Evolutionary conservation across 2,797 vertebrate species (phyloP), one percentile per base, ranked within the genome.

Genomic region (Lithobates pipiens): DNA sequence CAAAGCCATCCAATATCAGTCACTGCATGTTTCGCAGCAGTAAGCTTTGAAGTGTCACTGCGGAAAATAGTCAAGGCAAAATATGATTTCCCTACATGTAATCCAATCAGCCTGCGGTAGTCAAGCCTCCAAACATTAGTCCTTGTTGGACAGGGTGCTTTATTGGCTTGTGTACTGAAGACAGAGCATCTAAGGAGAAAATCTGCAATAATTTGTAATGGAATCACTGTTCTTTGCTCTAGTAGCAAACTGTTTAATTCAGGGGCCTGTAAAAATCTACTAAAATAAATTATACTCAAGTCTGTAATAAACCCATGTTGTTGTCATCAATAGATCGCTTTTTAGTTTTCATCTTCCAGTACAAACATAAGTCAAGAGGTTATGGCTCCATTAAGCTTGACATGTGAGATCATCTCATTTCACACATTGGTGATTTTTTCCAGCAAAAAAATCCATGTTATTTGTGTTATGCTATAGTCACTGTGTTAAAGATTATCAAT

Each of bases 321-420:
- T 54, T 67, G 46, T 80, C 80, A 86, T 77, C 77, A 77, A 86
- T 88, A 85, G 70, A 71, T 74, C 84, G 86, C 68, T 10, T 81
- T n/a, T 77, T 42, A 78, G 80, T 69, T 63, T 65, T 70, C 83
- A 76, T 63, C 83, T 84, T 27, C 32, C 23, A 74, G 21, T 34
- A 36, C 76, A 86, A 80, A 82, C 77, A 88, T 87, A 77, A 72
- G 72, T 83, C 84, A 76, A 25, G 73, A 34, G 72, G 73, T 80
- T 80, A 89, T 77, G 42, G 86, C 68, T 63, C 75, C 46, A 86
- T 90, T 85, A 88, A 74, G 67, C 76, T 76, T 87, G 86, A 85
- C 84, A 82, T 84, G 85, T 83, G 76, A 86, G 78, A 82, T 75
- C 76, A 82, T 75, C 76, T 73, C 85, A 69, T 77, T 89, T 81